These are phyloP conservation scores for Lepidocyrtoides sp. DNA, from an alignment of 2,888 invertebrate genomes.

Conservation along the genomic window DNA sequence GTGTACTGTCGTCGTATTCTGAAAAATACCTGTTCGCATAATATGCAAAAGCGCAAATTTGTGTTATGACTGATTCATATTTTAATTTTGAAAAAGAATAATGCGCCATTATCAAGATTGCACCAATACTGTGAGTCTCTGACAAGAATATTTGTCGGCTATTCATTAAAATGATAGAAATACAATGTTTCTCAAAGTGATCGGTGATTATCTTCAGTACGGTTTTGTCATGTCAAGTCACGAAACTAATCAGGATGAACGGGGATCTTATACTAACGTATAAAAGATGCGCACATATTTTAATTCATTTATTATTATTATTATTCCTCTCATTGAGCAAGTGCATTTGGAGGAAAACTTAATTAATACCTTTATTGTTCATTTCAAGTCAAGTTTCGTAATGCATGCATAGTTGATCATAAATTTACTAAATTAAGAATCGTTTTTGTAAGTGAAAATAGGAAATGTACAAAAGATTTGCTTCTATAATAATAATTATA, in stretches of 20 bases:
- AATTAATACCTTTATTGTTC: not conserved
- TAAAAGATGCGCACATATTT: not conserved
- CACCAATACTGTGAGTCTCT: not conserved
- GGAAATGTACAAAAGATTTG: not conserved
- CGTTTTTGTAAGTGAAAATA: not conserved
- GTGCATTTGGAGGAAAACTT: not conserved
- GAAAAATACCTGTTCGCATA: too few relatives aligned
- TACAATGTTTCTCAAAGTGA: constrained; percentile 22
- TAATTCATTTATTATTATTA: not conserved
- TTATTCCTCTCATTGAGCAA: not conserved
- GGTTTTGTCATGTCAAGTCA: constrained; percentile 66
- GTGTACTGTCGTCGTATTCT: too few relatives aligned
- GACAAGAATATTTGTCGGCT: not conserved
- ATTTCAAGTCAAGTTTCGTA: not conserved
- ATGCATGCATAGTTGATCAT: not conserved
- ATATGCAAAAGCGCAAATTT: not conserved
- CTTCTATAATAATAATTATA: too few relatives aligned
- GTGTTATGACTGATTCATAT: not conserved
- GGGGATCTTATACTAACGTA: not conserved
- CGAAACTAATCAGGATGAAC: constrained; percentile 65
- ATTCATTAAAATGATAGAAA: constrained; percentile 24
- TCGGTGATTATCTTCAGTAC: constrained; percentile 47
- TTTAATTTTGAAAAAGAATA: constrained; percentile 9
- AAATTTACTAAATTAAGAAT: not conserved
- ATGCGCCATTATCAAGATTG: constrained; percentile 25